Evolutionary conservation across 2,888 invertebrate species (phyloP), one percentile per base, ranked within the genome.

Genomic region (Ephialtes manifestator): DNA sequence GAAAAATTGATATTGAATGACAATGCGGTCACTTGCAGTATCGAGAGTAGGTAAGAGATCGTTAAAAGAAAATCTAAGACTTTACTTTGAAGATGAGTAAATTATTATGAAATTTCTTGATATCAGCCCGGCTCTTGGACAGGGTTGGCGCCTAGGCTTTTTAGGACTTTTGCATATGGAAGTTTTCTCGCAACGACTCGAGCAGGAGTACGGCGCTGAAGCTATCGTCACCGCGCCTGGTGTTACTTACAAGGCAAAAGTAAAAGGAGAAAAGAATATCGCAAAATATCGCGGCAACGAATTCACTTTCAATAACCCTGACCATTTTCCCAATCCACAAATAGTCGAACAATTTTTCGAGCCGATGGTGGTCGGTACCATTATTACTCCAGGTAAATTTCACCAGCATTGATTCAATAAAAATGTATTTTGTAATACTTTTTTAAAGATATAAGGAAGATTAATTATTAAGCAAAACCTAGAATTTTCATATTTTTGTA

Each of bases 1-100:
- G 98, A 98, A 86, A 98, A 98, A 94, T 95, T 99, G 65, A 96
- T 96, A n/a, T 95, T 99, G 55, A 99, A 99, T 94, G 99, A 99
- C 94, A 97, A 98, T 7, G 98, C 98, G 83, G 99, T 99, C 4
- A 95, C 96, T n/a, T 95, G 98, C 4, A 95, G 95, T 53, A 93
- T 96, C 18, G 99, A 99, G 94, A 96, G 97, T 5, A 98, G 98
- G 98, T 97, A 94, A 78, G 67, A 43, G 13, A 20, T 31, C 24
- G 1, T 39, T 8, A 4, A 7, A 4, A 18, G 15, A 7, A 2
- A 24, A 11, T 10, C 20, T n/a, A 11, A n/a, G 1, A 24, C 8
- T 67, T 2, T 7, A 28, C 0, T 43, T 55, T 72, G 35, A 10
- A 72, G 31, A 65, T n/a, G 18, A n/a, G 10, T 5, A 71, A 75